Evolutionary conservation across 2,797 vertebrate genomes (phyloP), one percentile per base, ranked within the genome.

Genomic region (Enteromius viviparus): DNA sequence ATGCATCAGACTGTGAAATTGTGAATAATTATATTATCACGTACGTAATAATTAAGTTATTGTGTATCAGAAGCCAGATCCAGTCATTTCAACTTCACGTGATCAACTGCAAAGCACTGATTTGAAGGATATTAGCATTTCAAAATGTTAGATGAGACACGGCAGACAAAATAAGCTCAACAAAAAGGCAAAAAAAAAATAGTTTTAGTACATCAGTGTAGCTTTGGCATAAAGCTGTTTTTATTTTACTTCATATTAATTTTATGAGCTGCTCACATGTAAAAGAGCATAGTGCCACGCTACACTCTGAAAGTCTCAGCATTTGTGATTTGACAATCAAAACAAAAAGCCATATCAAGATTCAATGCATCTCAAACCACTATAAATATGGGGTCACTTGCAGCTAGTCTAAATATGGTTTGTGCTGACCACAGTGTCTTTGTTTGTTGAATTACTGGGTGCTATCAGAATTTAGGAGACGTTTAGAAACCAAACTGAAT

Each of bases 1-100:
- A 19, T 37, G 70, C 80, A 81, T 81, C 70, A 53, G 45, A 29
- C 70, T 65, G 58, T 81, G 6, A 74, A 65, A 75, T 12, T 49
- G 58, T 62, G 21, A 62, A 74, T 51, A 47, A 74, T 29, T 81
- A 10, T 45, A 74, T 74, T 64, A 81, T 62, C 12, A 3, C 4
- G 1, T 14, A 19, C 17, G 42, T 51, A 29, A 47, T 62, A 74
- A 81, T 65, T n/a, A 74, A 26, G 70, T 65, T 74, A 81, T 37
- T 65, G 80, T 23, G 45, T 14, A 65, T 65, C 45, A 62, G 21
- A 81, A 81, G 47, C 65, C 21, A 81, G 58, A 23, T 7, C 21
- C 32, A 51, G 14, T 42, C 40, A 42, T 42, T 42, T 42, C 40
- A 42, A 9, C 40, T 42, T 42, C 1, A 42, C 40, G 0, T 42